Percentiles rank a stretch among this genome's conserved stretches.
Evolutionary conservation across 2,888 invertebrate species (phyloP).

Genomic region (Choristoneura rosaceana): DNA sequence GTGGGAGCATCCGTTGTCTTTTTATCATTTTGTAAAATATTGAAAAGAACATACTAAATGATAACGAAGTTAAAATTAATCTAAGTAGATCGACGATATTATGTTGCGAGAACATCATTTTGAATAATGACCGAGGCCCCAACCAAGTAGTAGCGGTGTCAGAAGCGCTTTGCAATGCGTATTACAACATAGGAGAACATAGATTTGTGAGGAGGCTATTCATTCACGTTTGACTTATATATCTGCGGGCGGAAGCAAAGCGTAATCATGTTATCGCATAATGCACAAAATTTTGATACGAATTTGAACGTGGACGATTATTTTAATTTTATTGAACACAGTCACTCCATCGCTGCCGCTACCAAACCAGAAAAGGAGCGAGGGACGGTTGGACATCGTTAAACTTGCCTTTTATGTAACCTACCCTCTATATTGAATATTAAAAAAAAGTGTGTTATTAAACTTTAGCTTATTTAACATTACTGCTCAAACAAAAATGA

Average conservation of each 20-base stretch:
- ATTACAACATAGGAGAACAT: slow-evolving; percentile 3
- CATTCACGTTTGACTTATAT: slow-evolving; percentile 26
- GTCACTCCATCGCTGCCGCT: neutral
- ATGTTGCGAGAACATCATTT: neutral
- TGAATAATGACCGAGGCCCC: neutral
- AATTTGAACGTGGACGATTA: neutral
- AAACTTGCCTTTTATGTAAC: neutral
- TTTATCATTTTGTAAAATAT: slow-evolving; percentile 30
- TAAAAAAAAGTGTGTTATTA: neutral
- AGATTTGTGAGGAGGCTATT: slow-evolving; percentile 13
- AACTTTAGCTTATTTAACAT: neutral
- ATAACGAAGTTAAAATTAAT: neutral
- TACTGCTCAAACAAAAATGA: too few species aligned
- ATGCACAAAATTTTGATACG: slow-evolving; percentile 9
- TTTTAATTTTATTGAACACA: neutral
- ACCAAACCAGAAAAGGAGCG: slow-evolving; percentile 6
- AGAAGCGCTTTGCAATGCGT: slow-evolving; percentile 18
- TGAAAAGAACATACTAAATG: slow-evolving; percentile 28
- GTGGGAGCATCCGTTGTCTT: slow-evolving; percentile 43
- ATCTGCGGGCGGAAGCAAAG: slow-evolving; percentile 20
- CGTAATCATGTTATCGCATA: slow-evolving; percentile 15
- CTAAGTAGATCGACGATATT: neutral
- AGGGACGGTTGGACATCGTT: neutral
- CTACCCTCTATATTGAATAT: neutral
- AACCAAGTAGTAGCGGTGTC: neutral